phyloP scores from a whole-genome alignment of 2,113 vertebrate species.

The Hippocampus mohnikei region DNA sequence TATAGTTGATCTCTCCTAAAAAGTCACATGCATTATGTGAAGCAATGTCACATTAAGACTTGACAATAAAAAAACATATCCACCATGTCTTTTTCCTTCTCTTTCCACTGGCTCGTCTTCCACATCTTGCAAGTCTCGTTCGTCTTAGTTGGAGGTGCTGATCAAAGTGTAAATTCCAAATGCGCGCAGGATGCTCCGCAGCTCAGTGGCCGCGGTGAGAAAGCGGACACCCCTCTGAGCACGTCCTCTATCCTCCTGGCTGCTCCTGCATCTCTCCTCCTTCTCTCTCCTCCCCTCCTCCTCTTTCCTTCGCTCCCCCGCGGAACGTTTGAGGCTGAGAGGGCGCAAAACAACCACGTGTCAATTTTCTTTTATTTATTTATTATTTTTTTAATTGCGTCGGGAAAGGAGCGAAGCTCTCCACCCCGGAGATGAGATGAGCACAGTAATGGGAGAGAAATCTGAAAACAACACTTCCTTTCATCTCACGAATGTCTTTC shows the following conservation, averaged over 20 bases:
- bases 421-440: conserved; percentile 37
- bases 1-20: background rate
- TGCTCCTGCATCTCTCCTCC: conserved; percentile 61
- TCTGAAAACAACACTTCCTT: background rate
- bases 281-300: conserved; percentile 51
- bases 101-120: conserved; percentile 43
- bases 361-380: conserved; percentile 18
- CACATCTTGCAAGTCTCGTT: conserved; percentile 32
- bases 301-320: conserved; percentile 17
- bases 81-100: conserved; percentile 15
- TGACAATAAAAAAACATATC: conserved; percentile 15
- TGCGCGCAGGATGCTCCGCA: conserved; percentile 14
- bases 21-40: background rate
- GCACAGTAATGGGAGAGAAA: conserved; percentile 3
- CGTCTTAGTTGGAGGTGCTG: background rate
- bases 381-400: conserved; percentile 24
- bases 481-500: background rate
- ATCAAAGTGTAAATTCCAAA: conserved; percentile 32
- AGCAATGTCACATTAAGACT: conserved; percentile 22
- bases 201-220: conserved; percentile 40
- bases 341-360: conserved; percentile 65
- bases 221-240: conserved; percentile 45
- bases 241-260: conserved; percentile 60
- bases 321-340: conserved; percentile 6
- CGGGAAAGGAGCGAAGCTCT: conserved; percentile 35